Evolutionary conservation across 1,140 invertebrate species (phyloP), one percentile per base, ranked within the genome.

Genomic region (Drosophila tristis): DNA sequence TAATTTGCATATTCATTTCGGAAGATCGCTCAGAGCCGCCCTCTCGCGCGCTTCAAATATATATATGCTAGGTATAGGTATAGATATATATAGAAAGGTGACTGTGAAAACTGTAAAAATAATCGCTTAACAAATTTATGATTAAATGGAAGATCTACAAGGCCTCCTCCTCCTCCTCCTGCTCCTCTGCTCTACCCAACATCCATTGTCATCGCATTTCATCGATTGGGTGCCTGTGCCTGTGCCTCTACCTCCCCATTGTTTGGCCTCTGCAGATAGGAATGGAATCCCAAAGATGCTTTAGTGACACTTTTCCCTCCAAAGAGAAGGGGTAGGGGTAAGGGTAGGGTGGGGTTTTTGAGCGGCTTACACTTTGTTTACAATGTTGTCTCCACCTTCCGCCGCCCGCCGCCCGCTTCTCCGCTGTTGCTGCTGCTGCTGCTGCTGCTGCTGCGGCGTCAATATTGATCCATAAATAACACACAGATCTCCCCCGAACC

Each of bases 391-490:
- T 47, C 13, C 39, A 6, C 44, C 23, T 31, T 61, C 54, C 56
- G 20, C 16, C 15, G 60, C 50, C 67, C 20, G 48, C 56, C 51
- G 50, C 53, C 60, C 57, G 58, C 31, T 11, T 1, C 35, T 11
- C 35, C 5, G 11, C 35, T 11, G 11, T 13, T 11, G 23, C 23
- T 23, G 23, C 20, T n/a, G 16, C 2, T 23, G 23, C 2, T 2
- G 23, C 2, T 25, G 23, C 23, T 29, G 26, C 26, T 39, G 77
- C 62, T 54, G 65, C 78, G 84, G 68, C 77, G 84, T 89, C 85
- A 89, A 89, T 89, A 89, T 89, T 89, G 84, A 89, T 84, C 72
- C 87, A 89, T 89, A 90, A 90, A 89, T 84, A 89, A 89, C 85
- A 82, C 55, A 13, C 16, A 35, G 67, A 68, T 63, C 76, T 39